A percentile compares a stretch with the other conserved stretches of the same genome.
phyloP scores from a whole-genome alignment of 2,797 vertebrate genomes.

The Chaetophractus vellerosus region DNA sequence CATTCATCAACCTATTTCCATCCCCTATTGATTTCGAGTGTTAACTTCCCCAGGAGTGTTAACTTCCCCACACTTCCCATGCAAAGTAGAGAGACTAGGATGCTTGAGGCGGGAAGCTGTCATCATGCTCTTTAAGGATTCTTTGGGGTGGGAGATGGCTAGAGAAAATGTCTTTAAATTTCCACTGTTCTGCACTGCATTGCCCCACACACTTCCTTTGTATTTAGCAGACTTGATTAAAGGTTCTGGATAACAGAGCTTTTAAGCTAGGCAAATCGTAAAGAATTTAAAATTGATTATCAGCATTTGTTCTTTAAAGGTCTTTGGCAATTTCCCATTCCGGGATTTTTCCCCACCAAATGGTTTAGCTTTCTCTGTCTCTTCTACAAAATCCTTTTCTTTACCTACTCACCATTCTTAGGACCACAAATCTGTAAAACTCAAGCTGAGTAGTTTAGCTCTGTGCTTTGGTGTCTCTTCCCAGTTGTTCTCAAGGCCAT shows the following conservation, averaged over 20 bases:
- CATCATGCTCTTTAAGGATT: rapidly evolving
- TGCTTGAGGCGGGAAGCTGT: not conserved
- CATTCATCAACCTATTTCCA: not conserved
- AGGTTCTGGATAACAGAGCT: not conserved
- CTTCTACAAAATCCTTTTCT: not conserved
- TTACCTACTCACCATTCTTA: not conserved
- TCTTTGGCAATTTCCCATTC: not conserved
- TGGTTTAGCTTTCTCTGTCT: not conserved
- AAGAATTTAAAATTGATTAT: not conserved
- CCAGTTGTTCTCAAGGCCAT: not conserved
- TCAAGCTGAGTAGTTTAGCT: not conserved
- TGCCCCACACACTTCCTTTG: not conserved
- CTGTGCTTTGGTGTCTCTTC: not conserved
- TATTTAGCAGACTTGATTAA: not conserved
- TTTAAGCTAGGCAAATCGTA: not conserved
- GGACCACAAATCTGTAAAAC: not conserved
- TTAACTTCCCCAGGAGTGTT: not conserved
- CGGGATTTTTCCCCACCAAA: not conserved
- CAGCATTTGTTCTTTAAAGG: not conserved
- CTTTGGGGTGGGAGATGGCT: not conserved
- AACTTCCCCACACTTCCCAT: not conserved
- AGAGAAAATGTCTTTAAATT: not conserved
- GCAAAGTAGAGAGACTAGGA: not conserved
- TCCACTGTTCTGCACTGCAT: not conserved
- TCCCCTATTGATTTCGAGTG: not conserved